phyloP scores from a whole-genome alignment of 2,113 vertebrate genomes.

The Hippocampus guttulatus region DNA sequence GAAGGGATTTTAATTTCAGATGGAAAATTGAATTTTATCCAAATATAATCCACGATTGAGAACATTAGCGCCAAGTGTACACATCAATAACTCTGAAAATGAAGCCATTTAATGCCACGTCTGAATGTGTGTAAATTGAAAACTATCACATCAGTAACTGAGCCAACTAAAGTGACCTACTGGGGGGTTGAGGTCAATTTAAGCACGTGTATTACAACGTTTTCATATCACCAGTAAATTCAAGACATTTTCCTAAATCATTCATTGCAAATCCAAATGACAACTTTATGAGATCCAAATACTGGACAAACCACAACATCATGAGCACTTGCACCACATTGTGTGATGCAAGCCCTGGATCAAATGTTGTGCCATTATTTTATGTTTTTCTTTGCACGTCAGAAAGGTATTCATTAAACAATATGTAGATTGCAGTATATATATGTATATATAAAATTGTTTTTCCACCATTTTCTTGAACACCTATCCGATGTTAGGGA shows the following conservation, averaged over 20 bases:
- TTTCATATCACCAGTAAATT: not conserved
- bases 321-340: too few relatives aligned
- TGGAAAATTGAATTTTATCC: conserved; percentile 60
- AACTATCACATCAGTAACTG: conserved; percentile 18
- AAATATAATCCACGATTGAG: conserved; percentile 45
- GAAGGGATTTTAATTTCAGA: conserved; percentile 57
- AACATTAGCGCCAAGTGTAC: not conserved
- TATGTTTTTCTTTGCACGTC: too few relatives aligned
- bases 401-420: too few relatives aligned
- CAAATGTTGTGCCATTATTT: too few relatives aligned
- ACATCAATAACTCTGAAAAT: conserved; percentile 13
- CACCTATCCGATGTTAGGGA: too few relatives aligned
- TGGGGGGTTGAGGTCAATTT: not conserved
- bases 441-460: too few relatives aligned
- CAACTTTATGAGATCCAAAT: too few relatives aligned
- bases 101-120: conserved; percentile 7
- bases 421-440: too few relatives aligned
- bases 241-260: not conserved
- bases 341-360: too few relatives aligned
- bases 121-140: conserved; percentile 4
- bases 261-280: too few relatives aligned
- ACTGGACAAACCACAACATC: too few relatives aligned
- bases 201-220: not conserved
- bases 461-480: too few relatives aligned
- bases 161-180: conserved; percentile 17